Conservation (phyloP, 2,113 vertebrate species). For the Cinclus mexicanus region DNA sequence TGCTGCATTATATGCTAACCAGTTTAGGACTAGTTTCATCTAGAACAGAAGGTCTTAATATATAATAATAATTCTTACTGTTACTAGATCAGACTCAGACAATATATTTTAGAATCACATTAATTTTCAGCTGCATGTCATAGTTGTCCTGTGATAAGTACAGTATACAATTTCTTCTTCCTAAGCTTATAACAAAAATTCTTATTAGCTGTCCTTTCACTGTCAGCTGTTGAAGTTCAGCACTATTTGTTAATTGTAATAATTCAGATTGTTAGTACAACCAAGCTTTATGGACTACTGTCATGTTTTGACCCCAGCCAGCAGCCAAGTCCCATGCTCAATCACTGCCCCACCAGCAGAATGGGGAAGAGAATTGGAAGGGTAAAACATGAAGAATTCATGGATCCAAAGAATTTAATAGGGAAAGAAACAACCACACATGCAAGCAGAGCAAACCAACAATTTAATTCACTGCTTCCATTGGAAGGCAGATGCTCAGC, state of each 20-base stretch:
- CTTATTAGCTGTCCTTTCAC: not conserved
- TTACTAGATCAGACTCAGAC: not conserved
- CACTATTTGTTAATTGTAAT: not conserved
- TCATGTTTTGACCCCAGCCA: not conserved
- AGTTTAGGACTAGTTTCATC: not conserved
- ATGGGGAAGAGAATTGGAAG: not conserved
- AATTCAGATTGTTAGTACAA: not conserved
- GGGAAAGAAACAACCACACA: not conserved
- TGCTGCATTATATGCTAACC: not conserved
- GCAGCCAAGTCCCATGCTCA: accelerated
- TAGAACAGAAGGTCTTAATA: not conserved
- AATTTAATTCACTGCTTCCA: not conserved
- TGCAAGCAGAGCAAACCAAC: accelerated
- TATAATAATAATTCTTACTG: accelerated
- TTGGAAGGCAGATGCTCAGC: not conserved
- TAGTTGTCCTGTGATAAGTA: not conserved
- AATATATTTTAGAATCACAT: not conserved
- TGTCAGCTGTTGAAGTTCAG: not conserved
- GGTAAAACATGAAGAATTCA: not conserved
- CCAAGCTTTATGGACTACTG: not conserved
- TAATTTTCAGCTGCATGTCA: not conserved
- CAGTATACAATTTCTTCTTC: not conserved
- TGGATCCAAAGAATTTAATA: not conserved
- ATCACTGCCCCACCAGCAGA: too few relatives aligned
- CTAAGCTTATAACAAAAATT: not conserved